phyloP scores from a whole-genome alignment of 2,797 vertebrate species.

The Lepidocolaptes lacrymiger region DNA sequence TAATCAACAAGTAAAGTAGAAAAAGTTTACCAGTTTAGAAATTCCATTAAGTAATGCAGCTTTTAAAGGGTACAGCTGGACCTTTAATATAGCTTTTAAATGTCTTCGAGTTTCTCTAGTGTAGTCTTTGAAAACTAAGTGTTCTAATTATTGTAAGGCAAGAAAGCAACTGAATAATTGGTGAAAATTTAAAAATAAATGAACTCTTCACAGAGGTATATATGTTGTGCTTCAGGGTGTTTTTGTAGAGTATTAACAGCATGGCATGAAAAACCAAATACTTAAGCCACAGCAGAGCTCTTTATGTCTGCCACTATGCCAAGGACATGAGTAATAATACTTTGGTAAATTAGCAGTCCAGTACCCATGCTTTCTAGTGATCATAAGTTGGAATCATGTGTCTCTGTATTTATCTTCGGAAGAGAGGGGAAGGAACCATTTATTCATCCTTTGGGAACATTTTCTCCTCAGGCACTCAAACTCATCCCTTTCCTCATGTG shows the following conservation, averaged over 20 bases:
- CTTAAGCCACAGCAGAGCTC: neutral
- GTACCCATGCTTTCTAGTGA: neutral
- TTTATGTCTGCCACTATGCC: neutral
- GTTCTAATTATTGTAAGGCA: neutral
- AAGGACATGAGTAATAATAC: neutral
- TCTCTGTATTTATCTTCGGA: neutral
- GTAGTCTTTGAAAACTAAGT: neutral
- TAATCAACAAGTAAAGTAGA: neutral
- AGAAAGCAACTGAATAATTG: neutral
- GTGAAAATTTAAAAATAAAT: neutral
- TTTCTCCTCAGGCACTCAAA: neutral
- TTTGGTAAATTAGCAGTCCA: neutral
- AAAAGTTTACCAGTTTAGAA: slow-evolving; percentile 4
- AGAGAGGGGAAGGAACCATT: neutral
- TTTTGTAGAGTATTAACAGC: neutral
- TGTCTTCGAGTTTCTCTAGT: neutral
- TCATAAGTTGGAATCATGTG: neutral
- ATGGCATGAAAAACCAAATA: neutral
- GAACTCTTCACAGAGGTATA: neutral
- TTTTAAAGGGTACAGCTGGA: neutral
- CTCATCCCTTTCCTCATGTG: neutral
- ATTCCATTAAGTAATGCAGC: neutral
- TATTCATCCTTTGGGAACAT: neutral
- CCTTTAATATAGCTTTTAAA: neutral
- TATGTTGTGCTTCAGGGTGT: fast-evolving